Percentiles rank a stretch among this genome's conserved stretches.
Conservation (phyloP, 2,888 invertebrate species). For the Drosophila neoperkinsi region DNA sequence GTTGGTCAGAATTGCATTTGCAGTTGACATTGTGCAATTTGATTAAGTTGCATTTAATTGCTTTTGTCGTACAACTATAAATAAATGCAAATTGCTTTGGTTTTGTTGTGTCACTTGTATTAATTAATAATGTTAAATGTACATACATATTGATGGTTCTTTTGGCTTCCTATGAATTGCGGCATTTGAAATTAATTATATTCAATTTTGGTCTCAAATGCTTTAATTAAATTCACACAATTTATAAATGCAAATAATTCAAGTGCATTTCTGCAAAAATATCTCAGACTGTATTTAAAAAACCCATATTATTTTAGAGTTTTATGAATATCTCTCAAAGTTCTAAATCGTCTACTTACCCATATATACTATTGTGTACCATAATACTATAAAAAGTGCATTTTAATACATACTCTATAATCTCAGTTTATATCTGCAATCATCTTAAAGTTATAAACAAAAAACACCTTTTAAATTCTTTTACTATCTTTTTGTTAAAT, state of each 20-base stretch:
- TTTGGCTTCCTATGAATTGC: constrained; percentile 28
- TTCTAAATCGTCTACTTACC: not conserved
- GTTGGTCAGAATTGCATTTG: constrained; percentile 54
- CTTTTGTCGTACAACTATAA: constrained; percentile 65
- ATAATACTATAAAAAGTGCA: not conserved
- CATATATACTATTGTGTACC: not conserved
- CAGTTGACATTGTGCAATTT: constrained; percentile 70
- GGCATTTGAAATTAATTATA: constrained; percentile 39
- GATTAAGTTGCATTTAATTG: constrained; percentile 76
- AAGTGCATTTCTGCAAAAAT: no score
- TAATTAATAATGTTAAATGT: constrained; percentile 66
- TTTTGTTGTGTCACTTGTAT: constrained; percentile 56
- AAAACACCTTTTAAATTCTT: not conserved
- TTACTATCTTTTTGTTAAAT: not conserved
- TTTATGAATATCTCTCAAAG: not conserved
- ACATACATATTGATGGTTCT: constrained; percentile 35
- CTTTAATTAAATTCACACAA: constrained; percentile 20
- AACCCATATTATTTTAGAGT: not conserved
- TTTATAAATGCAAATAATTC: not conserved
- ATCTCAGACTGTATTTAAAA: not conserved
- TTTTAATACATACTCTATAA: not conserved
- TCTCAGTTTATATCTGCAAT: not conserved
- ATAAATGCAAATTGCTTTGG: constrained; percentile 66
- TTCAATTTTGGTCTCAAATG: constrained; percentile 22
- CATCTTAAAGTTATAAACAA: not conserved